These are phyloP conservation scores for Rhagonycha fulva DNA, from an alignment of 2,888 invertebrate genomes.

Conservation along the genomic window DNA sequence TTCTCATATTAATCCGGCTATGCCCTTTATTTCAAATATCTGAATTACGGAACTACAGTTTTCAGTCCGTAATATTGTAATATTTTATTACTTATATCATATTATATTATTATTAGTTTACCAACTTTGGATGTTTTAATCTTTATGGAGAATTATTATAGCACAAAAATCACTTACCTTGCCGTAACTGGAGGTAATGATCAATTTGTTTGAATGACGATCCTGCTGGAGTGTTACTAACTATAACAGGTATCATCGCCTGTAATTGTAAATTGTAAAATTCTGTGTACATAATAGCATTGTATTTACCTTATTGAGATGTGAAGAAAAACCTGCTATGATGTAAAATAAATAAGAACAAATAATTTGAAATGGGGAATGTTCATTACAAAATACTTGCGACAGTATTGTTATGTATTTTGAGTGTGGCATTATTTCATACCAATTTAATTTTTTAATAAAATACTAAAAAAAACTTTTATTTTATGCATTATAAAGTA, in stretches of 20 bases:
- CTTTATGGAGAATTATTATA: too few relatives aligned
- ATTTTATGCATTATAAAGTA: background rate
- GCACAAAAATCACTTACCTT: constrained; percentile 40
- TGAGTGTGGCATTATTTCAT: background rate
- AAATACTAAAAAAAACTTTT: background rate
- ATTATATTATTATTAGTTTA: too few relatives aligned
- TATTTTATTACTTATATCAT: too few relatives aligned
- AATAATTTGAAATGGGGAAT: background rate
- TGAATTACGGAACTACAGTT: too few relatives aligned
- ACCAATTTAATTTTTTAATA: background rate
- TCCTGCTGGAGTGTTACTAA: constrained; percentile 38
- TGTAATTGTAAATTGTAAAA: constrained; percentile 3
- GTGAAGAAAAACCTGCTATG: constrained; percentile 51
- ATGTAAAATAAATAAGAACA: constrained; percentile 5
- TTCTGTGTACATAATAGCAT: background rate
- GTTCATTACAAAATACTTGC: constrained; percentile 12
- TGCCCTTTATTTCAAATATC: too few relatives aligned
- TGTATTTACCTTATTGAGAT: constrained; percentile 58
- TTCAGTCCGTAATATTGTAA: too few relatives aligned
- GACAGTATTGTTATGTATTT: background rate
- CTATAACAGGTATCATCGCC: constrained; percentile 18
- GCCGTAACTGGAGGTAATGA: constrained; percentile 58
- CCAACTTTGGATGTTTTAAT: too few relatives aligned
- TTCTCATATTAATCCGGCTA: too few relatives aligned
- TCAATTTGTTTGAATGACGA: constrained; percentile 58